Evolutionary conservation across 2,888 invertebrate genomes (phyloP), one percentile per base, ranked within the genome.

Genomic region (Parasteatoda lunata): DNA sequence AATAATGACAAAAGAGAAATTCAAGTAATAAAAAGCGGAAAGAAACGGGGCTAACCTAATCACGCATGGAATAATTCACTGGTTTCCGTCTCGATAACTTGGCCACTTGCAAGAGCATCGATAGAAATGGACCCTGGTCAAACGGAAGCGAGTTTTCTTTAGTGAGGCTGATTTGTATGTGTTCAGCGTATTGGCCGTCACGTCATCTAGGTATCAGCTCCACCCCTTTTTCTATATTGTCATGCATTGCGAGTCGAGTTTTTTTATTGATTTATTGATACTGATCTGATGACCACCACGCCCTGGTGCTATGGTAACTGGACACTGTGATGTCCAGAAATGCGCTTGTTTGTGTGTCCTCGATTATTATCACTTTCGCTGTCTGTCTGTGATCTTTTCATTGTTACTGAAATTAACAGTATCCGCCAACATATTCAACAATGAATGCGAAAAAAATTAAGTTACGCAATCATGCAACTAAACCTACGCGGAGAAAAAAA

Each of bases 241-340:
- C 83, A 88, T 88, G 88, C 88, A 83, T 76, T 75, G 69, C 79
- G 68, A 64, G 70, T 78, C 66, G 68, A 76, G 77, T 69, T 73
- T 52, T 68, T 76, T 59, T 87, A 88, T 88, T 79, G 88, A 88
- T 88, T 88, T 88, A 83, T 88, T 79, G 88, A 88, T 88, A 88
- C 88, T 73, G 83, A 83, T 88, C 83, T 75, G 83, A 82, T 87
- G 48, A 48, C 59, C 80, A 79, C 87, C 88, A 88, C 88, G 88
- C 88, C 88, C 88, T 83, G 79, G 59, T 87, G 87, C 82, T 72
- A 87, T 87, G 87, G 87, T 51, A 82, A 87, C 86, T 76, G 86
- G 77, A 80, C 80, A 64, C 66, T n/a, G 49, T 45, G 76, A 59
- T 6, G 79, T 13, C 72, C 79, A 30, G 30, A 30, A 76, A 76